Percentiles rank a stretch among this genome's conserved stretches.
Conservation (phyloP, 1,140 invertebrate species). For the Dermatophagoides farinae region DNA sequence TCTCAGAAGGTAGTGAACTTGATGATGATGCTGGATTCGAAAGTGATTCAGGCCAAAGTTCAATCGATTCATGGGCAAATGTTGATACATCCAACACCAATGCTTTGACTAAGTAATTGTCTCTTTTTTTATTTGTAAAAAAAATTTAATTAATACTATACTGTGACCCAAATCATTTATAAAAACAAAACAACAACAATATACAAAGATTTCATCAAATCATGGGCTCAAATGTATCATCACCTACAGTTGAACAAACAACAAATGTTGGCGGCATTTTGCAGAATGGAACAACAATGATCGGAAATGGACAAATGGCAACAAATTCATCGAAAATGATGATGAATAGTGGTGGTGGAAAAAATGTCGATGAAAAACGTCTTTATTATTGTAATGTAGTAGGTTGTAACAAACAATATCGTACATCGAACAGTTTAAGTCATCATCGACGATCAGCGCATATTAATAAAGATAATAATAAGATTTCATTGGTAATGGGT, state of each 20-base stretch:
- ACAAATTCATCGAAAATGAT: not conserved
- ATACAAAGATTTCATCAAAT: constrained; percentile 7
- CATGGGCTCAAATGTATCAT: not conserved
- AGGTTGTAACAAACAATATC: constrained; percentile 64
- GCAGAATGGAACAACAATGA: not conserved
- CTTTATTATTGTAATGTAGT: constrained; percentile 51
- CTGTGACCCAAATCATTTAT: not conserved
- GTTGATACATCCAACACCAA: not conserved
- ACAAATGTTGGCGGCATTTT: not conserved
- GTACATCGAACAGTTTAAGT: constrained; percentile 68
- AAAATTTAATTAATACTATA: not conserved
- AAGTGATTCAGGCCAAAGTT: constrained; percentile 14
- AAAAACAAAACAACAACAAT: not conserved
- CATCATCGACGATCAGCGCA: constrained; percentile 66
- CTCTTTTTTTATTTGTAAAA: not conserved
- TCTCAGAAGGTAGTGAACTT: constrained; percentile 15
- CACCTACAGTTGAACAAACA: not conserved
- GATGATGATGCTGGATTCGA: constrained; percentile 10
- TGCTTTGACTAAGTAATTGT: constrained; percentile 2
- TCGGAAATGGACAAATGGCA: not conserved
- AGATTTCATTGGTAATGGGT: not conserved
- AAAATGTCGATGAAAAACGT: constrained; percentile 31
- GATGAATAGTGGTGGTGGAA: constrained; percentile 25
- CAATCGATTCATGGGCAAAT: constrained; percentile 15
- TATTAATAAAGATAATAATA: constrained; percentile 12